These are phyloP conservation scores for Danio tinwini DNA, from an alignment of 2,797 vertebrate species.

Conservation along the genomic window DNA sequence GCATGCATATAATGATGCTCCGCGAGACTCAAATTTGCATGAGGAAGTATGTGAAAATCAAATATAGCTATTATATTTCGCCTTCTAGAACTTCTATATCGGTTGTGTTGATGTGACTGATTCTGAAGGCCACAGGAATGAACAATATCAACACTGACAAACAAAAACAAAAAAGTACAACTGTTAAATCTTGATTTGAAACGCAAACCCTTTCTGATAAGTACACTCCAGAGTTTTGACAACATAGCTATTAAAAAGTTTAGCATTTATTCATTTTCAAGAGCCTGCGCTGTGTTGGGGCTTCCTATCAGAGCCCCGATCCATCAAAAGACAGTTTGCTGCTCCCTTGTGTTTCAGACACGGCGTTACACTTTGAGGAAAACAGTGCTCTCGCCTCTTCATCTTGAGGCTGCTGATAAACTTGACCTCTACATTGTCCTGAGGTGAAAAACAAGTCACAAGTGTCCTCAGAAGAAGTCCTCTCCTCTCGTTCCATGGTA, in stretches of 20 bases:
- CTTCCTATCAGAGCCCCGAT: slow-evolving; percentile 64
- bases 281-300: slow-evolving; percentile 15
- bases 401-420: slow-evolving; percentile 70
- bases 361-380: slow-evolving; percentile 67
- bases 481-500: slow-evolving; percentile 65
- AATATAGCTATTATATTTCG: neutral
- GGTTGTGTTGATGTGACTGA: slow-evolving; percentile 65
- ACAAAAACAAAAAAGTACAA: slow-evolving; percentile 20
- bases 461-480: slow-evolving; percentile 70
- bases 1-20: slow-evolving; percentile 1
- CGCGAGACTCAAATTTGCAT: slow-evolving; percentile 10
- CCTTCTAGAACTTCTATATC: slow-evolving; percentile 67
- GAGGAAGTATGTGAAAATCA: slow-evolving; percentile 6
- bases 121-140: slow-evolving; percentile 74
- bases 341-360: slow-evolving; percentile 70
- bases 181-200: slow-evolving; percentile 67
- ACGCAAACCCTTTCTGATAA: slow-evolving; percentile 73
- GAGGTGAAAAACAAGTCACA: slow-evolving; percentile 76
- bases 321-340: slow-evolving; percentile 72
- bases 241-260: slow-evolving; percentile 69
- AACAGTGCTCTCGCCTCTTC: slow-evolving; percentile 81
- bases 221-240: slow-evolving; percentile 73
- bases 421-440: slow-evolving; percentile 74
- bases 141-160: slow-evolving; percentile 64
- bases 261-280: slow-evolving; percentile 7